Evolutionary conservation across 2,888 invertebrate genomes (phyloP), one percentile per base, ranked within the genome.

Genomic region (Hoplodrina blanda): DNA sequence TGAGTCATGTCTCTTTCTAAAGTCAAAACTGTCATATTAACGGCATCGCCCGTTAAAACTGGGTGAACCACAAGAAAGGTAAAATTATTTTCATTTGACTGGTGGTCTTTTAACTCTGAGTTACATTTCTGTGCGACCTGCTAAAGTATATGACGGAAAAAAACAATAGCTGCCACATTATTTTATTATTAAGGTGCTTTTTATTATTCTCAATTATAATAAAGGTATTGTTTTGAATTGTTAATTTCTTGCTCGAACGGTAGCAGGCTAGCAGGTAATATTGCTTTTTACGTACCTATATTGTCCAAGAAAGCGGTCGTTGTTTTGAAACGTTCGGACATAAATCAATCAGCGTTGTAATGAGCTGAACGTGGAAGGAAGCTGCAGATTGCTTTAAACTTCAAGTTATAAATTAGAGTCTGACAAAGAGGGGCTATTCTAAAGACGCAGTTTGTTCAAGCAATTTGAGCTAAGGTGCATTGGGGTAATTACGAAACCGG

Each of bases 61-160:
- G 17, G n/a, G 13, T 37, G 30, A 49, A 55, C 15, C 20, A 30
- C 57, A 30, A 62, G 46, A 30, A 59, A 57, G 33, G 49, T 56
- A 65, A 57, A 74, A 74, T 63, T 71, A 66, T 69, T 72, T 80
- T 65, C 56, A 64, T 57, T 44, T 13, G 41, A 41, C 41, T 30
- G n/a, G 53, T 68, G 46, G 37, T 46, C 46, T 57, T 19, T 17
- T 41, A 52, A 13, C 15, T 30, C 41, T n/a, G n/a, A 68, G 10
- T 52, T 54, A 59, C 53, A 54, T 11, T 62, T 41, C 30, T 65
- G 46, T 41, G 44, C 46, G 30, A 41, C 46, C 19, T 15, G 41
- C 30, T 49, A 15, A 46, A 46, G 15, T 46, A 46, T 17, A 20
- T 19, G 49, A 20, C 50, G 53, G 56, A 17, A 54, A 61, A 69